phyloP scores from a whole-genome alignment of 2,888 invertebrate species.

The Melanostoma scalare region DNA sequence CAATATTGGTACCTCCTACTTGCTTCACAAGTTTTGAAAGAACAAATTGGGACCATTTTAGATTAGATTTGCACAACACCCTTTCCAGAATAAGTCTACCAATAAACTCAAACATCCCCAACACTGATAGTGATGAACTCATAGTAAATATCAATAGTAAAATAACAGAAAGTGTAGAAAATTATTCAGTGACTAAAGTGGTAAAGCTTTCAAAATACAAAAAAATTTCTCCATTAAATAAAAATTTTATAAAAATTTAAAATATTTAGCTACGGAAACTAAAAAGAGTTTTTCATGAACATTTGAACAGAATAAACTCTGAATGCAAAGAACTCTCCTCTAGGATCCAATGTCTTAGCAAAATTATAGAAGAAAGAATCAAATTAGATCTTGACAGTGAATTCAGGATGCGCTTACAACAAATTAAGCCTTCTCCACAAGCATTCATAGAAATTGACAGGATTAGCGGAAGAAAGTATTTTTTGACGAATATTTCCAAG shows the following conservation, averaged over 20 bases:
- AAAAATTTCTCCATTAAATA: not conserved
- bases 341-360: conserved; percentile 17
- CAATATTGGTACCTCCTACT: no score
- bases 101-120: no score
- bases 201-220: conserved; percentile 3
- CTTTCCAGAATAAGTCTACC: no score
- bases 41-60: no score
- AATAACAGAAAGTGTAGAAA: no score
- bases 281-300: conserved; percentile 10
- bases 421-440: conserved; percentile 19
- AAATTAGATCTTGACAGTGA: not conserved
- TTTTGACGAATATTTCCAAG: not conserved
- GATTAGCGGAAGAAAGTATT: conserved; percentile 26
- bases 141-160: no score
- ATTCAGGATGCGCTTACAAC: not conserved
- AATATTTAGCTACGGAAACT: not conserved
- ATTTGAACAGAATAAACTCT: no score
- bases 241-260: conserved; percentile 12
- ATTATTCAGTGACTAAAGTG: not conserved
- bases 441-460: conserved; percentile 26
- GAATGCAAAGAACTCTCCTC: not conserved
- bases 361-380: conserved; percentile 11
- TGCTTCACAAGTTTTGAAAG: no score
- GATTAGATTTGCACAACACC: no score
- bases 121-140: no score